phyloP scores from a whole-genome alignment of 2,113 vertebrate genomes.

The Pteropus alecto region DNA sequence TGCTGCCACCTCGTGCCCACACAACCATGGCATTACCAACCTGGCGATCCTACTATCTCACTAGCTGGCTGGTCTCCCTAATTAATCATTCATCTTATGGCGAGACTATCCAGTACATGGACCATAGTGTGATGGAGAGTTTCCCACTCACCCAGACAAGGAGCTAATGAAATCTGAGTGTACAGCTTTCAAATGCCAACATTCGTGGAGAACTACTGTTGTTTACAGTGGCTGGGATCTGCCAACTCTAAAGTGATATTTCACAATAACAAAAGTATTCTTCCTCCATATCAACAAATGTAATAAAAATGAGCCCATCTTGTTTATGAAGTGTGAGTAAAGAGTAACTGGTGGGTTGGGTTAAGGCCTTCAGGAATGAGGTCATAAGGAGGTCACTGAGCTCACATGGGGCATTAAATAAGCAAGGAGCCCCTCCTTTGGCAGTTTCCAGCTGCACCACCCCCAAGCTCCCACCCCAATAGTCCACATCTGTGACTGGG shows the following conservation, averaged over 20 bases:
- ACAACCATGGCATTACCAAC: too few species aligned
- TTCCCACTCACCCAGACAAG: slow-evolving; percentile 26
- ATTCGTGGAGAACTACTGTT: slow-evolving; percentile 42
- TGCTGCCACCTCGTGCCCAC: neutral
- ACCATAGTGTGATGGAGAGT: neutral
- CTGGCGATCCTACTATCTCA: neutral
- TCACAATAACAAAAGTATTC: slow-evolving; percentile 33
- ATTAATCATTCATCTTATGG: neutral
- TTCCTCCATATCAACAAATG: slow-evolving; percentile 18
- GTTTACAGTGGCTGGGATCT: slow-evolving; percentile 46
- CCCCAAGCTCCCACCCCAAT: neutral
- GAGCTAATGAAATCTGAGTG: slow-evolving; percentile 58
- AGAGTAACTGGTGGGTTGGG: neutral
- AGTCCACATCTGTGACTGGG: neutral
- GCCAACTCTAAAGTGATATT: slow-evolving; percentile 64
- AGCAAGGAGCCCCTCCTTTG: neutral
- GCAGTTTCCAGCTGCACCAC: neutral
- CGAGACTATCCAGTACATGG: slow-evolving; percentile 46
- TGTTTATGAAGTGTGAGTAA: slow-evolving; percentile 10
- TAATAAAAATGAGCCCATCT: neutral
- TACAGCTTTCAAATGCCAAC: slow-evolving; percentile 49
- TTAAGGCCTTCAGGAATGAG: neutral
- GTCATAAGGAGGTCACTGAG: neutral
- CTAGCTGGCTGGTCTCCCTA: neutral
- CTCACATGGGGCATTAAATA: neutral